Evolutionary conservation across 1,140 invertebrate genomes (phyloP), one percentile per base, ranked within the genome.

Genomic region (Drosophila simulans): DNA sequence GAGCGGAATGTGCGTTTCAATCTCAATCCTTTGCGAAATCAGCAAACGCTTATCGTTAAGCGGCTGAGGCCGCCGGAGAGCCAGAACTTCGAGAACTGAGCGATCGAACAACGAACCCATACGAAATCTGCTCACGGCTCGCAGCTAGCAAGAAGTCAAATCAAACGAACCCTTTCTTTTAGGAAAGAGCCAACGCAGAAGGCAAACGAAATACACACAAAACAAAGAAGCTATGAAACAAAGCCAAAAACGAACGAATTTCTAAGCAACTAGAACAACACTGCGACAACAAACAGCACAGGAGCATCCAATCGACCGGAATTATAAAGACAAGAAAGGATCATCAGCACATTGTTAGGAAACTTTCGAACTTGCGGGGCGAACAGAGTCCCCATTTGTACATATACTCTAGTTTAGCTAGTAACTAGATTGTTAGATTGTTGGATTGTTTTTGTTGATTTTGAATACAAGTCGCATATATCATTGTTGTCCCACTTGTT

Each of bases 11-110:
- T 58, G 73, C 54, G 89, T 84, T 88, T 89, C 66, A 58, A 88
- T 80, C 75, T 89, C 66, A 58, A 88, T 80, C 75, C 76, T 70
- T 88, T 86, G 82, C 79, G 84, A 86, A 79, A 79, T 88, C 80
- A 78, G 63, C 83, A 63, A 66, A 73, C 48, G 70, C 79, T 83
- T 69, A 73, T 79, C 66, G 75, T 88, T 22, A 73, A 88, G 68
- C 84, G 84, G 12, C 58, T 89, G 13, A 89, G 81, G 78, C 84
- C 84, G 76, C 83, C 83, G 68, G 83, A 85, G 77, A 63, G 46
- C 45, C 55, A 59, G 22, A 59, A 20, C 49, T 31, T 25, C 22
- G 51, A 55, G n/a, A 37, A 62, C 31, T 60, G 48, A 66, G 53
- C 11, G 60, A 37, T 22, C 63, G 45, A 74, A 58, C 69, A 37